These are phyloP conservation scores for Salvelinus fontinalis DNA, from an alignment of 2,113 vertebrate genomes.

Conservation along the genomic window DNA sequence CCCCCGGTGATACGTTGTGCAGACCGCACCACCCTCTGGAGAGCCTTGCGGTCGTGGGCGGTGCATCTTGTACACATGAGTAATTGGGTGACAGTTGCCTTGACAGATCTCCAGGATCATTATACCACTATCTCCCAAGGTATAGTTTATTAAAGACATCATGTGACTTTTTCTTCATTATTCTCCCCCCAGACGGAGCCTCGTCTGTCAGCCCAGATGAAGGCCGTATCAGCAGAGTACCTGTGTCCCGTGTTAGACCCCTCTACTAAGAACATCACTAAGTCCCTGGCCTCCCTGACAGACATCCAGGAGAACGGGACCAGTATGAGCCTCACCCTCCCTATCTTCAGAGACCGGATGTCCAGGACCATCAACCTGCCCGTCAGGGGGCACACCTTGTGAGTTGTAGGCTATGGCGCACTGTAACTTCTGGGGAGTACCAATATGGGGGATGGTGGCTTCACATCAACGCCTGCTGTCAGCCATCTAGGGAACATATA, in stretches of 20 bases:
- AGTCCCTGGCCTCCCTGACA: conserved; percentile 91
- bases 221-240: conserved; percentile 91
- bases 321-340: conserved; percentile 73
- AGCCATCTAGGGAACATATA: no score
- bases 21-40: no score
- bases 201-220: conserved; percentile 90
- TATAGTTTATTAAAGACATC: not conserved
- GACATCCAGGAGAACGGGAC: conserved; percentile 89
- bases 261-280: conserved; percentile 89
- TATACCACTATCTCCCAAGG: not conserved
- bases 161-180: not conserved
- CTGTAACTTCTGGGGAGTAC: not conserved
- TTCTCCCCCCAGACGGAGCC: conserved; percentile 80
- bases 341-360: conserved; percentile 82
- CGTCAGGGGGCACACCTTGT: conserved; percentile 92
- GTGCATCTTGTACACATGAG: not conserved
- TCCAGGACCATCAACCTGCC: conserved; percentile 91
- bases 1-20: no score
- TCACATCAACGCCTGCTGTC: no score
- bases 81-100: not conserved
- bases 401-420: conserved; percentile 61
- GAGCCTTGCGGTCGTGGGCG: not conserved
- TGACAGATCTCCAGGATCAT: not conserved
- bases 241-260: conserved; percentile 85
- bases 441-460: not conserved